Conservation (phyloP, 2,797 vertebrate species). For the Alosa sapidissima region DNA sequence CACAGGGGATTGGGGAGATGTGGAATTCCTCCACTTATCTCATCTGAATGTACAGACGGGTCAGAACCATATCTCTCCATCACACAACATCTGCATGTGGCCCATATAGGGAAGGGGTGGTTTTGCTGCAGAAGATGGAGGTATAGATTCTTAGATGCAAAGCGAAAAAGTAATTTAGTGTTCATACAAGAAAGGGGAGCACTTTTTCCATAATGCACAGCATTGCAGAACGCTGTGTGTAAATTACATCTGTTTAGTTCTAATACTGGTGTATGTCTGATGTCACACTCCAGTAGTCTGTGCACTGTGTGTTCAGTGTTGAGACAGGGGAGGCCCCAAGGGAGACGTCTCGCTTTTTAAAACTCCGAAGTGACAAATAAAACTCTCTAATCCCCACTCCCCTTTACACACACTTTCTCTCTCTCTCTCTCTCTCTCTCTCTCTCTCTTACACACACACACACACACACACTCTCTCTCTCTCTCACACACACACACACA, state of each 20-base stretch:
- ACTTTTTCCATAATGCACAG: neutral
- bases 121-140: neutral
- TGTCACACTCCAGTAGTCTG: neutral
- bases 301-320: neutral
- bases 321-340: neutral
- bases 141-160: too few relatives aligned
- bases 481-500: neutral
- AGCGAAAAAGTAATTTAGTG: neutral
- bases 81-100: neutral
- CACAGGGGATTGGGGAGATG: slow-evolving; percentile 25
- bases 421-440: too few relatives aligned
- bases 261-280: neutral
- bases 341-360: neutral
- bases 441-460: neutral
- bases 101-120: neutral
- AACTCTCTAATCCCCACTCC: neutral
- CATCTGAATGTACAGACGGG: neutral
- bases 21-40: neutral
- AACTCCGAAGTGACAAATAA: neutral
- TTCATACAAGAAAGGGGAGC: neutral
- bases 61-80: neutral
- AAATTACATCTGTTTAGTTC: neutral
- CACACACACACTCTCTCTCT: neutral
- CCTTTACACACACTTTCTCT: neutral
- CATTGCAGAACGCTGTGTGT: neutral